phyloP scores from a whole-genome alignment of 2,797 vertebrate genomes.

The Alca torda region DNA sequence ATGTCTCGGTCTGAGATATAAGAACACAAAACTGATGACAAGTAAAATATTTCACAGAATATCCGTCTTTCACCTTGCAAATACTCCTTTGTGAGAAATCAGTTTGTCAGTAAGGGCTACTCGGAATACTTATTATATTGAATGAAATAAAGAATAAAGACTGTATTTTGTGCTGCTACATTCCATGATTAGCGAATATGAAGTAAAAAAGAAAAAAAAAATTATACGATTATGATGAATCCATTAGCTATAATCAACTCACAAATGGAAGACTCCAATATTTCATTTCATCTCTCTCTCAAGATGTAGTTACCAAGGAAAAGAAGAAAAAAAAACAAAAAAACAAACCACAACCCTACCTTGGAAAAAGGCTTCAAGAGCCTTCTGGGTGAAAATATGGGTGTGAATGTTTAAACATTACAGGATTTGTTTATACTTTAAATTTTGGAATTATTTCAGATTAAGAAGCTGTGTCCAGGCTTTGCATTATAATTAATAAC shows the following conservation, averaged over 20 bases:
- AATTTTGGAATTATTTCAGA: background rate
- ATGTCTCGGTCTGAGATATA: slow-evolving; percentile 73
- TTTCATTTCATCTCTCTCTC: slow-evolving; percentile 43
- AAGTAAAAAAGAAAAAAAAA: slow-evolving; percentile 33
- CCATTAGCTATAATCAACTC: slow-evolving; percentile 45
- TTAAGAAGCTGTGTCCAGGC: background rate
- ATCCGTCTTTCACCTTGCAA: slow-evolving; percentile 81
- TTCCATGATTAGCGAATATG: slow-evolving; percentile 52
- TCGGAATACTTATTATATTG: slow-evolving; percentile 55
- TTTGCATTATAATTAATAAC: background rate
- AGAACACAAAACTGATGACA: slow-evolving; percentile 78
- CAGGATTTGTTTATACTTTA: background rate
- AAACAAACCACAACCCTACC: too few species aligned
- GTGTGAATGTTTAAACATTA: background rate
- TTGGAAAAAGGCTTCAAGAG: slow-evolving; percentile 2
- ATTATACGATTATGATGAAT: slow-evolving; percentile 5
- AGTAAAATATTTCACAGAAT: slow-evolving; percentile 79
- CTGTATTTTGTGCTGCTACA: slow-evolving; percentile 47
- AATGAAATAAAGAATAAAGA: slow-evolving; percentile 60
- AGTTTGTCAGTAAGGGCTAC: slow-evolving; percentile 62
- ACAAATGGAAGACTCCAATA: slow-evolving; percentile 47
- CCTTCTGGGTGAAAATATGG: background rate
- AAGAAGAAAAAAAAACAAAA: background rate
- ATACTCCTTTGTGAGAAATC: slow-evolving; percentile 77
- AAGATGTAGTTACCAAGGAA: background rate